phyloP scores from a whole-genome alignment of 2,113 vertebrate species.

The Cyprinodon brontotheroides region DNA sequence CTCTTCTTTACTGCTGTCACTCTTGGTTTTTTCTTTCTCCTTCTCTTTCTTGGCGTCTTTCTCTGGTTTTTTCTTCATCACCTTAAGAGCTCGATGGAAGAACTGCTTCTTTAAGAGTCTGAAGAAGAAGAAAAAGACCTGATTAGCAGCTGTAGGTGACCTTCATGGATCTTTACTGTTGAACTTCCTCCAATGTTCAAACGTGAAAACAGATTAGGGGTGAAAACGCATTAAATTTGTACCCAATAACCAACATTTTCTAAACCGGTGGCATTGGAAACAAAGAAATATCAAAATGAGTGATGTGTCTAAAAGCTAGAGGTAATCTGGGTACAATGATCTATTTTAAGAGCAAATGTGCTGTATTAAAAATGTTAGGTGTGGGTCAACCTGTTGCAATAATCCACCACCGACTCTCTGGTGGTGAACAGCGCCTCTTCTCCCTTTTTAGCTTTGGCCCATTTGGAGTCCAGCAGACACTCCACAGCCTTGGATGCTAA shows the following conservation, averaged over 20 bases:
- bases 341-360: no score
- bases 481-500: slow-evolving; percentile 97
- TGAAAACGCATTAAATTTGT: no score
- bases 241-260: no score
- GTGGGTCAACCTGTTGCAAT: slow-evolving; percentile 91
- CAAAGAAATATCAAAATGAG: not conserved
- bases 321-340: no score
- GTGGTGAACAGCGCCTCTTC: slow-evolving; percentile 96
- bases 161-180: not conserved
- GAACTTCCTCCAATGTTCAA: not conserved
- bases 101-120: slow-evolving; percentile 98
- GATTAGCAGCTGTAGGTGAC: not conserved
- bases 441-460: slow-evolving; percentile 97
- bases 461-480: slow-evolving; percentile 96
- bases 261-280: not conserved
- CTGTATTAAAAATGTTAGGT: no score
- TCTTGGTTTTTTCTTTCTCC: slow-evolving; percentile 86
- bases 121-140: not conserved
- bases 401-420: slow-evolving; percentile 93
- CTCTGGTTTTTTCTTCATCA: slow-evolving; percentile 98
- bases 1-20: slow-evolving; percentile 75
- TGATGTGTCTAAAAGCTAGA: not conserved
- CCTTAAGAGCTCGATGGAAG: slow-evolving; percentile 96
- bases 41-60: slow-evolving; percentile 92
- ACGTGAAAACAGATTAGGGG: no score